Percentiles rank a stretch among this genome's conserved stretches.
phyloP scores from a whole-genome alignment of 1,140 invertebrate species.

The Danaus plexippus region DNA sequence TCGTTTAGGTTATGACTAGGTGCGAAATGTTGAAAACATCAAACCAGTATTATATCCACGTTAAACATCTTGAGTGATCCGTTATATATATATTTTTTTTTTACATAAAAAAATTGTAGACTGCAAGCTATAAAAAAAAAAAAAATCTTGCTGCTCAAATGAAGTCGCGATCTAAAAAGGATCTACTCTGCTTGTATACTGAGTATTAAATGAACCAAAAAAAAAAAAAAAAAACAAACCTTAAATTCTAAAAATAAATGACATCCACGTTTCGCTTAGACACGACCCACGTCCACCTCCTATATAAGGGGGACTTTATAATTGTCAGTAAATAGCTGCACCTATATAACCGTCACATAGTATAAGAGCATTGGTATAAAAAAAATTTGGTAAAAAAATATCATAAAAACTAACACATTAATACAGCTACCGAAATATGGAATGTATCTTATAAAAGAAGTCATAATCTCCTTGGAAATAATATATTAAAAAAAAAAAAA shows the following conservation, averaged over 20 bases:
- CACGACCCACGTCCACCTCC: conserved; percentile 1
- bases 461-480: conserved; percentile 43
- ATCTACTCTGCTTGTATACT: conserved; percentile 46
- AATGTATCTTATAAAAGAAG: conserved; percentile 38
- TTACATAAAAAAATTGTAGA: background rate
- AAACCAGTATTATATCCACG: too few species aligned
- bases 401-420: conserved; percentile 46
- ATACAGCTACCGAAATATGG: conserved; percentile 55
- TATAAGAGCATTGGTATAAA: conserved; percentile 66
- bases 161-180: conserved; percentile 3
- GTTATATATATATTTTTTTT: too few species aligned
- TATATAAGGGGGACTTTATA: background rate
- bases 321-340: conserved; percentile 16
- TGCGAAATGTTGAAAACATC: too few species aligned
- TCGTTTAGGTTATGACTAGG: conserved; percentile 1
- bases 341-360: conserved; percentile 27
- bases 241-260: too few species aligned
- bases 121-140: background rate
- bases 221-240: too few species aligned
- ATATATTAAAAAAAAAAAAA: conserved; percentile 21
- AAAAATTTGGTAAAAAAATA: conserved; percentile 64
- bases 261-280: conserved; percentile 1
- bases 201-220: conserved; percentile 45
- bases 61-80: too few species aligned
- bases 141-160: conserved; percentile 2